Conservation (phyloP, 2,113 vertebrate species). For the Nipponia nippon region DNA sequence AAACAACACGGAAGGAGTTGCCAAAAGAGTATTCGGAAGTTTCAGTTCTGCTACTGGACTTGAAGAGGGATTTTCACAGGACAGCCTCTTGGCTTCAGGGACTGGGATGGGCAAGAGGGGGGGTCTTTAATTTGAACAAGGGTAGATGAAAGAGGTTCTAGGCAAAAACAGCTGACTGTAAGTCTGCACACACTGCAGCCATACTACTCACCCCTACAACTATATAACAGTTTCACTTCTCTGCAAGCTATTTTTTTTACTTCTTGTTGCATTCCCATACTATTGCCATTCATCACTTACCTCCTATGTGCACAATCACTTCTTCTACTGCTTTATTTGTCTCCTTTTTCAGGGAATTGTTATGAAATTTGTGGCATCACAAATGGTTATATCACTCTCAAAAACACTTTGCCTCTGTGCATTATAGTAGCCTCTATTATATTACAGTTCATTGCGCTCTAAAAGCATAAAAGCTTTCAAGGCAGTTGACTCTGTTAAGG, state of each 20-base stretch:
- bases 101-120: neutral
- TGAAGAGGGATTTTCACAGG: neutral
- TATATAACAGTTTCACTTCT: neutral
- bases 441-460: neutral
- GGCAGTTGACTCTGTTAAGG: neutral
- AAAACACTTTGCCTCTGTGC: neutral
- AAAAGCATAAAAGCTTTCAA: neutral
- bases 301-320: neutral
- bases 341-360: neutral
- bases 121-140: neutral
- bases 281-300: neutral
- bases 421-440: neutral
- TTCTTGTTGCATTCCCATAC: neutral
- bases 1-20: neutral
- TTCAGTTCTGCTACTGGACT: neutral
- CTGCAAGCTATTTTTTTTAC: neutral
- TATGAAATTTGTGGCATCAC: neutral
- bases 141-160: neutral
- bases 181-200: neutral
- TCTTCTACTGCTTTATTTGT: neutral
- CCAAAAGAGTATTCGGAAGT: neutral
- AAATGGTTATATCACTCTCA: neutral
- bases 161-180: neutral
- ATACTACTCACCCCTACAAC: neutral
- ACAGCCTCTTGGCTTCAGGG: neutral